A percentile compares a stretch with the other conserved stretches of the same genome.
phyloP scores from a whole-genome alignment of 2,113 vertebrate species.

The Pterophyllum scalare region DNA sequence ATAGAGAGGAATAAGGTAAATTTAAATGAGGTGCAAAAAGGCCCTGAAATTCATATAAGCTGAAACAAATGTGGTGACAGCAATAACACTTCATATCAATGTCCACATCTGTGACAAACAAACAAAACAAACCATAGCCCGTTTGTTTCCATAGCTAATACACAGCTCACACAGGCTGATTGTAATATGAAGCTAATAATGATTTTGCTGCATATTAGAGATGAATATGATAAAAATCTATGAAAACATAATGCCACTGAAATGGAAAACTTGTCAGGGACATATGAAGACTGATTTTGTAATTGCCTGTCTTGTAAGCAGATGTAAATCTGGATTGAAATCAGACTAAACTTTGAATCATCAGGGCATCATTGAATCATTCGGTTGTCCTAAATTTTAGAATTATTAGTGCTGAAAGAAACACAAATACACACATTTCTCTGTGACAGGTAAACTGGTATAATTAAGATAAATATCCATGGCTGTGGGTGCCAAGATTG shows the following conservation, averaged over 20 bases:
- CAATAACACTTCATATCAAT: conserved; percentile 4
- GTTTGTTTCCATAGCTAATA: conserved; percentile 25
- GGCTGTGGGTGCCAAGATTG: conserved; percentile 24
- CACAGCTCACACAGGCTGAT: background rate
- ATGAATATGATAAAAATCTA: background rate
- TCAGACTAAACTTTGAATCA: conserved; percentile 1
- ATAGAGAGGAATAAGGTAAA: conserved; percentile 6
- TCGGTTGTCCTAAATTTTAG: background rate
- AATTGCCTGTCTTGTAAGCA: conserved; percentile 7
- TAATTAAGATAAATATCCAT: conserved; percentile 60
- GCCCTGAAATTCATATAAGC: conserved; percentile 28
- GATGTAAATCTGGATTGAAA: background rate
- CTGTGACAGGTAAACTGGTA: conserved; percentile 38
- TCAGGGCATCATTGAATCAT: background rate
- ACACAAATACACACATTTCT: conserved; percentile 11
- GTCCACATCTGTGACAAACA: conserved; percentile 37
- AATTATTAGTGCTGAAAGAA: conserved; percentile 28
- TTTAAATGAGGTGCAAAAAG: conserved; percentile 24
- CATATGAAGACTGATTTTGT: background rate
- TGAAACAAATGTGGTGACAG: conserved; percentile 18
- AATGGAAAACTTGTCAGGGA: background rate
- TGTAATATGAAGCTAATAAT: conserved; percentile 27
- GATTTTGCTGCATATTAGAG: background rate
- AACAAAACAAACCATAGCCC: background rate
- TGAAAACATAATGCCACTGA: conserved; percentile 10